Conservation (phyloP, 2,113 vertebrate genomes). For the Malurus alboscapulatus region DNA sequence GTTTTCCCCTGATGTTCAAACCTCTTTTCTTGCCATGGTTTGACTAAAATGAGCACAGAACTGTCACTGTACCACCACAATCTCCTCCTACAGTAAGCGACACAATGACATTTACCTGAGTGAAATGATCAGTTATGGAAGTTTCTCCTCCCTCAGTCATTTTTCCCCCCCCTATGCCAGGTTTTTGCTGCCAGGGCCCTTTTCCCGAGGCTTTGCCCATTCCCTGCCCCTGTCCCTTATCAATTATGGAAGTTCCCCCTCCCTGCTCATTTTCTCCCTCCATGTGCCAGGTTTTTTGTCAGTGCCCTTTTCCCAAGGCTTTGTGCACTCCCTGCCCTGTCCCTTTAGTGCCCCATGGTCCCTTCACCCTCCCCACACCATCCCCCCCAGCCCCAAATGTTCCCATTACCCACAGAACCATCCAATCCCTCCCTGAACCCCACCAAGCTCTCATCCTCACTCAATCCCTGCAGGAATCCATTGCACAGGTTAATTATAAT, state of each 20-base stretch:
- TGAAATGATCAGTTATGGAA: background rate
- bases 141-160: background rate
- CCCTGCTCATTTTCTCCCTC: background rate
- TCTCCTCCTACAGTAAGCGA: background rate
- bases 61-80: accelerated
- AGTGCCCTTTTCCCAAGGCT: background rate
- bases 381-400: background rate
- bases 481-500: constrained; percentile 52
- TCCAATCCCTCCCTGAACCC: background rate
- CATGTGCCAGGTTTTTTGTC: background rate
- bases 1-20: background rate
- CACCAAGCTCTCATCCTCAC: background rate
- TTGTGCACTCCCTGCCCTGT: background rate
- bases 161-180: background rate
- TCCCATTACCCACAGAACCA: too few relatives aligned
- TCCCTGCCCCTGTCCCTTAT: background rate
- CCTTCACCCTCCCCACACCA: background rate
- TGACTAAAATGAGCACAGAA: background rate
- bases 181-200: accelerated
- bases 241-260: background rate
- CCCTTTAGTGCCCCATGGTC: background rate
- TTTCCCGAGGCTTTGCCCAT: background rate
- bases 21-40: accelerated
- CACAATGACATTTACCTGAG: background rate
- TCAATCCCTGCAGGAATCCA: background rate